These are phyloP conservation scores for Mola mola DNA, from an alignment of 2,113 vertebrate species.

Conservation along the genomic window DNA sequence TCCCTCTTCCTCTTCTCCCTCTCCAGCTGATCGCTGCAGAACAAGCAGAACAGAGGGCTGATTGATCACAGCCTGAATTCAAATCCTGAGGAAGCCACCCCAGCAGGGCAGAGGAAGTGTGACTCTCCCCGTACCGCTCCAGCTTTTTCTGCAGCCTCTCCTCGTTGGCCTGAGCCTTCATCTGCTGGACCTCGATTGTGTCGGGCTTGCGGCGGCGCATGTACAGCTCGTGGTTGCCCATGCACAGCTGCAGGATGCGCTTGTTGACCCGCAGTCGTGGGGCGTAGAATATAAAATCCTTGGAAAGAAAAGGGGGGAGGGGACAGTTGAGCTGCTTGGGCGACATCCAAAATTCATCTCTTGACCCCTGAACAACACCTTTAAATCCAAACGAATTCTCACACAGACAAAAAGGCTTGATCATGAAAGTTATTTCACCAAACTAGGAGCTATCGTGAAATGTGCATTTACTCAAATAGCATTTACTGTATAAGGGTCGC, in stretches of 20 bases:
- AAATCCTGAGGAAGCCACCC: background rate
- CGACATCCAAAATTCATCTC: background rate
- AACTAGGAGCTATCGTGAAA: no score
- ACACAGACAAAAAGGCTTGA: no score
- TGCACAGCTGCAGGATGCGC: constrained; percentile 93
- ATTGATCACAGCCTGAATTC: background rate
- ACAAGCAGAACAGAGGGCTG: background rate
- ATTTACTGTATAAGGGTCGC: no score
- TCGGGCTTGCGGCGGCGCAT: constrained; percentile 93
- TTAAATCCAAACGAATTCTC: background rate
- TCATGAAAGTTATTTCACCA: no score
- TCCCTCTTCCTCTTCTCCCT: constrained; percentile 91
- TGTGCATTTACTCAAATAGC: no score
- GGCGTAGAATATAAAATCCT: constrained; percentile 96
- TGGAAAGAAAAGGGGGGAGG: background rate
- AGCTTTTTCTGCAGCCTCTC: constrained; percentile 92
- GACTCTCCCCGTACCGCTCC: constrained; percentile 83
- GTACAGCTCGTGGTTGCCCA: constrained; percentile 96
- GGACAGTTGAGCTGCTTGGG: no score
- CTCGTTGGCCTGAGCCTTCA: constrained; percentile 95
- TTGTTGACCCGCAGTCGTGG: constrained; percentile 94
- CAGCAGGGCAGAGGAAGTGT: background rate
- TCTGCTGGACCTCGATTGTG: constrained; percentile 98
- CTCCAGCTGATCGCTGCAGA: constrained; percentile 88
- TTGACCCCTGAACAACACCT: background rate